Percentiles rank a stretch among this genome's conserved stretches.
These are phyloP conservation scores for Urocitellus parryii DNA, from an alignment of 2,113 vertebrate genomes.

Conservation along the genomic window DNA sequence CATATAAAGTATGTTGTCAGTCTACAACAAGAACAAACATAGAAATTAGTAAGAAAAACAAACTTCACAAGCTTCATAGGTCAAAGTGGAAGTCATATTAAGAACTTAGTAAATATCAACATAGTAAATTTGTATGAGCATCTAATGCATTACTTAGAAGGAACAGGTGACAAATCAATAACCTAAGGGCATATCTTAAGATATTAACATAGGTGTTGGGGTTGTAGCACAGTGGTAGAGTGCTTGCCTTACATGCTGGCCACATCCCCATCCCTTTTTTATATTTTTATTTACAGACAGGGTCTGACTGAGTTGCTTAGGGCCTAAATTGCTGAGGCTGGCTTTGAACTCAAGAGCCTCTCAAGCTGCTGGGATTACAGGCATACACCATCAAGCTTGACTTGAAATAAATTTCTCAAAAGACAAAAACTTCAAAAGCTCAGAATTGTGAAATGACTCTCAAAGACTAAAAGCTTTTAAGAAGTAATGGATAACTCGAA, in stretches of 20 bases:
- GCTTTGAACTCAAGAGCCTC: too few species aligned
- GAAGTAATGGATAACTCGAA: background rate
- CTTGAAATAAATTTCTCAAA: background rate
- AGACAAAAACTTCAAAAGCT: constrained; percentile 1
- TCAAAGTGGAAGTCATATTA: background rate
- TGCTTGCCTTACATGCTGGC: too few species aligned
- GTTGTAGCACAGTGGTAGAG: too few species aligned
- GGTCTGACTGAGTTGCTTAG: too few species aligned
- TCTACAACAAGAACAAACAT: background rate
- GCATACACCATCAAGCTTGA: too few species aligned
- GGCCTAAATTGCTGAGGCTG: too few species aligned
- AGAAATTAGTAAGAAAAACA: background rate
- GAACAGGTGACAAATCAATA: constrained; percentile 33
- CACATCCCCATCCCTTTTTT: too few species aligned
- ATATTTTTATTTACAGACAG: too few species aligned
- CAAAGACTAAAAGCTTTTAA: background rate
- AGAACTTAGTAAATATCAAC: constrained; percentile 47
- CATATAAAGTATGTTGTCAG: background rate
- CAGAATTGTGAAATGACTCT: background rate
- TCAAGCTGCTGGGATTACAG: too few species aligned
- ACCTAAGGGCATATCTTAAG: background rate
- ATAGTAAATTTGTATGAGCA: background rate
- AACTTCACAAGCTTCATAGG: background rate
- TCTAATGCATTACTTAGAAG: background rate
- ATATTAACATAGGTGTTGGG: background rate